Base-by-base conservation (phyloP, 2,113 vertebrate genomes). In the Fukomys damarensis region DNA sequence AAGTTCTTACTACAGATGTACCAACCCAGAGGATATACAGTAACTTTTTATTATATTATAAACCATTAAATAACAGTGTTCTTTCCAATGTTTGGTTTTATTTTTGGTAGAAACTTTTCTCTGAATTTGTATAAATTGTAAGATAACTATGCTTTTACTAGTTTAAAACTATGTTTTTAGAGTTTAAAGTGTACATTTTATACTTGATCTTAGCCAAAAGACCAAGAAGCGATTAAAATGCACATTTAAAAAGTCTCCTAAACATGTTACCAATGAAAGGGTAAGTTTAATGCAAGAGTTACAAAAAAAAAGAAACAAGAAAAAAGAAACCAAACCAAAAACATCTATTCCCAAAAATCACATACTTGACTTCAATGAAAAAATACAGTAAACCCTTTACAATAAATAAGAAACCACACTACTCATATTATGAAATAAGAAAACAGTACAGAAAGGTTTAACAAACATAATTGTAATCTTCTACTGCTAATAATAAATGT, bases 11-110 rank as follows among this genome's bases (percentile, higher is more conserved):
- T 94, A 94, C 58, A 94, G 72, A 97, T 56, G 43, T 74, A 95
- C 93, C 93, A 94, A 93, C 76, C 92, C 87, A 95, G 30, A 94
- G 81, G 77, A 92, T 89, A 96, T 52, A 95, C 38, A 91, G 65
- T 92, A 97, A 97, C 90, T 96, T 97, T 95, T 96, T 90, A 97
- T 95, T 91, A 81, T 65, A 86, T 49, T 88, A 96, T 96, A 96
- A 97, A 97, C 93, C 88, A 43, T 72, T 95, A 95, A 92, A 93
- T 86, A 93, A 96, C 49, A 32, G 76, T 93, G 89, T 87, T 93
- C 81, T 95, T 95, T 96, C 90, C 93, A 95, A 80, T 61, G 90
- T 89, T 97, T 97, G 92, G 76, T 94, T 94, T 94, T 95, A 90
- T 96, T 95, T 96, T 95, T 98, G 89, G 97, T 54, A 88, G 92